Base-by-base conservation (phyloP, 2,113 vertebrate genomes). In the Clupea harengus region DNA sequence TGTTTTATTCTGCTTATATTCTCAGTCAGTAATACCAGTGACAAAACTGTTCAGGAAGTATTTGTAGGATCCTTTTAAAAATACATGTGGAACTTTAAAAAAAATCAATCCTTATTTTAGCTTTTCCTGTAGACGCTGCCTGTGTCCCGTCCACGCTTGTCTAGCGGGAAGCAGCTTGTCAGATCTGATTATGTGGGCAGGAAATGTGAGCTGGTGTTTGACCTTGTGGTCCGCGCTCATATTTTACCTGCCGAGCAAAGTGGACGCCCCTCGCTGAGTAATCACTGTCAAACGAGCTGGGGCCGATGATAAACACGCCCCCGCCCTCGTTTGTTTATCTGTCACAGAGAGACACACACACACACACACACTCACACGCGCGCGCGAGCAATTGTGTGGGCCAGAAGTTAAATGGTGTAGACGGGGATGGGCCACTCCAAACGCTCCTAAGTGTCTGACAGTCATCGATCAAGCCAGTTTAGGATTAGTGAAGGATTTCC, bases 181-280 rank as follows among this genome's bases (percentile, higher is more conserved):
- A 87, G 83, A 90, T 90, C 64, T 87, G 86, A 90, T 91, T 89
- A 89, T 88, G 90, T 87, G 85, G 82, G 49, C 83, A 89, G 86
- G 89, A 83, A 89, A 87, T 85, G 44, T 82, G 87, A 87, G 84
- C 82, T 81, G 82, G 85, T 81, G 87, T 87, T 84, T 91, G 90
- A 90, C 90, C 90, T 86, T 80, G 84, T 84, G 86, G 86, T 84
- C 89, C 81, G 81, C 54, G 45, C 47, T 90, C 89, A 87, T 89
- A 83, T 90, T 89, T 87, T 84, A 89, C 83, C 72, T 80, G 88
- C 67, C 84, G 81, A 84, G 88, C 86, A 82, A 45, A 67, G 87
- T 86, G 86, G 87, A 88, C 85, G 88, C 86, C 85, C 82, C 86
- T 87, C 80, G 1, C 83, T 87, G 87, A 88, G 86, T 89, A 91